A percentile compares a stretch with the other conserved stretches of the same genome.
phyloP scores from a whole-genome alignment of 2,888 invertebrate species.

The Octonoba sinensis region DNA sequence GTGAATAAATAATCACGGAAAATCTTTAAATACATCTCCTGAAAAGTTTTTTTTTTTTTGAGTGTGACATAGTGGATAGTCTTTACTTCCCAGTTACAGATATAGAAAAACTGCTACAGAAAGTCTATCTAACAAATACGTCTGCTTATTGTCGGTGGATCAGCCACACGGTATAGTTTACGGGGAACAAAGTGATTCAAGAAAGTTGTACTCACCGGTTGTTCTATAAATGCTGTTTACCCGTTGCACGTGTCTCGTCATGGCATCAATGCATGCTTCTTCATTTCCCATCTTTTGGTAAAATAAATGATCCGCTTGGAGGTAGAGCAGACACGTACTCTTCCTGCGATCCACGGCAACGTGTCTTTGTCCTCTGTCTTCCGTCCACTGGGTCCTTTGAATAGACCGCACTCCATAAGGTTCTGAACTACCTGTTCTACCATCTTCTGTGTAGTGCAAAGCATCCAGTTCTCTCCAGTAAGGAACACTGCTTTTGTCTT shows the following conservation, averaged over 20 bases:
- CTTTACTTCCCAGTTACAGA: too few species aligned
- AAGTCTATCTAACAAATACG: too few species aligned
- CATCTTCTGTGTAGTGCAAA: constrained; percentile 62
- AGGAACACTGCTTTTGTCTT: constrained; percentile 29
- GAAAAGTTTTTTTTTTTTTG: too few species aligned
- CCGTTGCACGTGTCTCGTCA: constrained; percentile 93
- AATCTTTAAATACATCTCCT: too few species aligned
- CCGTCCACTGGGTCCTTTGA: constrained; percentile 66
- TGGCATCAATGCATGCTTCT: constrained; percentile 94
- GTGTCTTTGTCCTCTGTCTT: constrained; percentile 65
- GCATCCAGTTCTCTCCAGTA: constrained; percentile 66
- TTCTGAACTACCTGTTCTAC: constrained; percentile 63
- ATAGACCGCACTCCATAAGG: constrained; percentile 66
- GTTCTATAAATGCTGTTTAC: constrained; percentile 78
- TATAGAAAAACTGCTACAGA: too few species aligned
- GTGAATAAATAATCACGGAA: too few species aligned
- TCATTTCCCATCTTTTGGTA: constrained; percentile 94
- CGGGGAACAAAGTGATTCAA: background rate
- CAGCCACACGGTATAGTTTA: too few species aligned
- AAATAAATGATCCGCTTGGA: constrained; percentile 94
- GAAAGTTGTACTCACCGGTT: constrained; percentile 69
- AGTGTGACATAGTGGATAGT: too few species aligned
- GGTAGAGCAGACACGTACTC: constrained; percentile 93
- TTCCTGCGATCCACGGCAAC: constrained; percentile 71
- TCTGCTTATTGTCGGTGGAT: too few species aligned